phyloP scores from a whole-genome alignment of 2,113 vertebrate genomes.

The Oncorhynchus nerka region DNA sequence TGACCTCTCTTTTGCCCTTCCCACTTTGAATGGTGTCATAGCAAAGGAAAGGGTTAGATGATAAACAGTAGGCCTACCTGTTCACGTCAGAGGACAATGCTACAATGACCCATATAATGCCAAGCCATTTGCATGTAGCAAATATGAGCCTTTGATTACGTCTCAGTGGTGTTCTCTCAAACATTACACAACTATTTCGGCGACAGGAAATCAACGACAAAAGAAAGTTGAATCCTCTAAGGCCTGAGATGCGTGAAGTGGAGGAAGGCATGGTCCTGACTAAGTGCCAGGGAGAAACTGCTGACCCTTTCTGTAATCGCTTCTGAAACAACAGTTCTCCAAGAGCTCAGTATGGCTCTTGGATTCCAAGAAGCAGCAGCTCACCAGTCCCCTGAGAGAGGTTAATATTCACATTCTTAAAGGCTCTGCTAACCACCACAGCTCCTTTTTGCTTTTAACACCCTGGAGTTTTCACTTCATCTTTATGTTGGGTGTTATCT shows the following conservation, averaged over 20 bases:
- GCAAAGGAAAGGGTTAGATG: too few species aligned
- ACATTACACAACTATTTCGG: too few species aligned
- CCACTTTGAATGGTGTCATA: too few species aligned
- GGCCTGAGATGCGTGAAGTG: neutral
- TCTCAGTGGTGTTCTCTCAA: too few species aligned
- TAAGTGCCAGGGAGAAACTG: neutral
- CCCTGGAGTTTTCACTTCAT: conserved; percentile 5
- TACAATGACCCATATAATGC: too few species aligned
- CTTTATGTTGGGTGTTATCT: conserved; percentile 11
- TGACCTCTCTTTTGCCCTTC: too few species aligned
- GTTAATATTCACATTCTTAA: conserved; percentile 17
- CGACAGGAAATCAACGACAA: too few species aligned
- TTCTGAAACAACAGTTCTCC: neutral
- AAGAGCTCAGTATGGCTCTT: neutral
- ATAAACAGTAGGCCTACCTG: too few species aligned
- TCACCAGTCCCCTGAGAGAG: neutral
- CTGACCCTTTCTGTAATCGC: neutral
- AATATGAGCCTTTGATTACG: too few species aligned
- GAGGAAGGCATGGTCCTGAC: neutral
- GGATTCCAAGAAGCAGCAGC: neutral
- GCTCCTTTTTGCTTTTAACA: neutral
- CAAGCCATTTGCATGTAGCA: too few species aligned
- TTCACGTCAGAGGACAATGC: too few species aligned
- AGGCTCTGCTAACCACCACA: conserved; percentile 9
- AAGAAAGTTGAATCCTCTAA: too few species aligned